phyloP scores from a whole-genome alignment of 64 coral and sea anemone genomes.

The Acropora yongei region DNA sequence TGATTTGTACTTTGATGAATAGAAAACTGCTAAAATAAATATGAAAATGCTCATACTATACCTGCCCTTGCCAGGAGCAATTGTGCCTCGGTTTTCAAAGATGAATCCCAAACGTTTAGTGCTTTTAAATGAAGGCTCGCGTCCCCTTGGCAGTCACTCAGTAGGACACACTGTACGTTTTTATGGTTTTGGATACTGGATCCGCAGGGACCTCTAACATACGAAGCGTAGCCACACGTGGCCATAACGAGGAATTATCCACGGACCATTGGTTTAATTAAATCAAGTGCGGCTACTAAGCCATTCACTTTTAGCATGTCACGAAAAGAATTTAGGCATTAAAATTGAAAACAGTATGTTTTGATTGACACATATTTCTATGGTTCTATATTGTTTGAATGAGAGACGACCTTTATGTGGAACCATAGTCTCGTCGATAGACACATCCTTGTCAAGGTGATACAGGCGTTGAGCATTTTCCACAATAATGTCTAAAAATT shows the following conservation, averaged over 20 bases:
- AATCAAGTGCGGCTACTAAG: too few relatives aligned
- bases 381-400: conserved; percentile 30
- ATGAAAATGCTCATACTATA: conserved; percentile 39
- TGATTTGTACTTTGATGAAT: neutral
- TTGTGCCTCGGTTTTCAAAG: conserved; percentile 53
- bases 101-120: conserved; percentile 45
- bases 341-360: too few relatives aligned
- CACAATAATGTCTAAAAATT: conserved; percentile 43
- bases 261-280: too few relatives aligned
- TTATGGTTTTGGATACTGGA: neutral
- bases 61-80: conserved; percentile 52
- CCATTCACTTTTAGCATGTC: too few relatives aligned
- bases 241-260: neutral
- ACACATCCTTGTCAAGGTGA: neutral
- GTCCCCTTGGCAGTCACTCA: conserved; percentile 31
- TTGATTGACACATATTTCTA: too few relatives aligned
- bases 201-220: neutral
- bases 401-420: conserved; percentile 34
- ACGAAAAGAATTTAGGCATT: too few relatives aligned
- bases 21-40: neutral
- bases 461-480: neutral
- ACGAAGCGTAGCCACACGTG: neutral
- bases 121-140: conserved; percentile 49
- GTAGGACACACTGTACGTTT: conserved; percentile 43
- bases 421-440: conserved; percentile 27